Evolutionary conservation across 2,888 invertebrate species (phyloP).

Genomic region (Lepidocyrtinus sp.): DNA sequence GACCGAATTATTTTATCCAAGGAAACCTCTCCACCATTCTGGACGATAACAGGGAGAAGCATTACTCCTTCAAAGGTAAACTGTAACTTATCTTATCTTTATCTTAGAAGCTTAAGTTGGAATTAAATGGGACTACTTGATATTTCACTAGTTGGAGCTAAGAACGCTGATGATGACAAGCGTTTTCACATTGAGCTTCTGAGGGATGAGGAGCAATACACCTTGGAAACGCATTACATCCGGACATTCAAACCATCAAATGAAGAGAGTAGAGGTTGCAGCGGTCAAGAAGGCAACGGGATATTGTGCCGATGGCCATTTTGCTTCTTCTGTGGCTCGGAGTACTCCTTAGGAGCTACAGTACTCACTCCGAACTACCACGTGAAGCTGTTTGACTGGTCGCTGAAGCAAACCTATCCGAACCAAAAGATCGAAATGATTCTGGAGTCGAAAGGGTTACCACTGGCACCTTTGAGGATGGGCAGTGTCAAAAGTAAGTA

Average conservation of each 20-base stretch:
- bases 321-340: constrained; percentile 36
- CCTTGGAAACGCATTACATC: constrained; percentile 18
- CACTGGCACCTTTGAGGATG: no score
- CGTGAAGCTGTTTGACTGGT: constrained; percentile 23
- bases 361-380: constrained; percentile 24
- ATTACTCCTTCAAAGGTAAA: neutral
- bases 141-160: constrained; percentile 19
- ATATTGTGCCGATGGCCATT: constrained; percentile 39
- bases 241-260: neutral
- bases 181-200: constrained; percentile 1
- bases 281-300: constrained; percentile 16
- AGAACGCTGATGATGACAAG: constrained; percentile 20
- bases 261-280: neutral
- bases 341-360: constrained; percentile 27
- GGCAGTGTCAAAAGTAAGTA: no score
- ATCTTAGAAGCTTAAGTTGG: neutral
- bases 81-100: neutral
- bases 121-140: no score
- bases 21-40: neutral
- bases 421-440: neutral
- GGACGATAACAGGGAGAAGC: neutral
- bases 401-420: constrained; percentile 27
- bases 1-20: neutral
- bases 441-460: constrained; percentile 16
- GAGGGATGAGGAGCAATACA: constrained; percentile 22